A percentile compares a stretch with the other conserved stretches of the same genome.
Evolutionary conservation across 2,888 invertebrate genomes (phyloP).

Genomic region (Polydrusus tereticollis): DNA sequence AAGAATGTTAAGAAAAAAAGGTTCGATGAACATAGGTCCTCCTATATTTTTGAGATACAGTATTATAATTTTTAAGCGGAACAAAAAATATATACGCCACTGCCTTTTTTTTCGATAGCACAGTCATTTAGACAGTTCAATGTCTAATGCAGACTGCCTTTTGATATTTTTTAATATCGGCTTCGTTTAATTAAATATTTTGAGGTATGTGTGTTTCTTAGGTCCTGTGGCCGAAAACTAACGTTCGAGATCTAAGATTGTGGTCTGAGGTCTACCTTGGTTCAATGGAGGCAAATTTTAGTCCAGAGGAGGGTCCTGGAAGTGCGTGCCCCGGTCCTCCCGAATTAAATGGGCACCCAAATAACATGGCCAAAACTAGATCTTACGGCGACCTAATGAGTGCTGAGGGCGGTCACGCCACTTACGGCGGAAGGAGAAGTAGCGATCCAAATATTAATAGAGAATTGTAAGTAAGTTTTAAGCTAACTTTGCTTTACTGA

Average conservation of each 20-base stretch:
- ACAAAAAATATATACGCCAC: too few species aligned
- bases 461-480: slow-evolving; percentile 73
- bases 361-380: slow-evolving; percentile 81
- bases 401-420: slow-evolving; percentile 67
- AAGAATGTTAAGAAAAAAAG: too few species aligned
- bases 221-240: slow-evolving; percentile 90
- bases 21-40: too few species aligned
- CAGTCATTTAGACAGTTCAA: too few species aligned
- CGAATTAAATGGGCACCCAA: slow-evolving; percentile 60
- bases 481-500: too few species aligned
- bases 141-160: too few species aligned
- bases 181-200: too few species aligned
- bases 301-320: slow-evolving; percentile 59
- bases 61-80: too few species aligned
- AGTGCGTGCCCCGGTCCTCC: slow-evolving; percentile 61
- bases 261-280: slow-evolving; percentile 91
- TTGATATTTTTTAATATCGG: too few species aligned
- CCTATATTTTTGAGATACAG: too few species aligned
- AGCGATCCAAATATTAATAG: slow-evolving; percentile 88
- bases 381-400: slow-evolving; percentile 87
- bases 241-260: slow-evolving; percentile 84
- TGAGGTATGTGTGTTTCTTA: slow-evolving; percentile 63
- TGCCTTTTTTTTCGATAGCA: too few species aligned
- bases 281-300: slow-evolving; percentile 62
- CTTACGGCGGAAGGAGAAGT: slow-evolving; percentile 78